Evolutionary conservation across 1,140 invertebrate species (phyloP).

Genomic region (Tetramorium simillimum): DNA sequence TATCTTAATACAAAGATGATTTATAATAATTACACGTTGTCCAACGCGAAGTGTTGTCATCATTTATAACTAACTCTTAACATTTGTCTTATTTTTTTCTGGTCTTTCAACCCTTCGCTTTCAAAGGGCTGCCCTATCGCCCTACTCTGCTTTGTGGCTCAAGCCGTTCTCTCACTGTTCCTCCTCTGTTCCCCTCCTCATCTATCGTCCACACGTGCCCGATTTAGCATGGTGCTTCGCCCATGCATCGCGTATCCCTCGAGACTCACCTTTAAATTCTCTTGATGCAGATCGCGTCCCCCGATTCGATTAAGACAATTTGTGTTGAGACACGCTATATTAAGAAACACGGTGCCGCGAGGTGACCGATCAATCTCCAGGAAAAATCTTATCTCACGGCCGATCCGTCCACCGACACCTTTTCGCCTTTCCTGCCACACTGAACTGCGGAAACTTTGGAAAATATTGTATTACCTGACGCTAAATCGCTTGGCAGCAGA

Average conservation of each 20-base stretch:
- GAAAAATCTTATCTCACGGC: slow-evolving; percentile 70
- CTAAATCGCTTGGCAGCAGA: slow-evolving; percentile 59
- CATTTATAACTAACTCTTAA: not conserved
- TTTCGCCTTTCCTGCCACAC: slow-evolving; percentile 28
- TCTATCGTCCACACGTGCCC: slow-evolving; percentile 62
- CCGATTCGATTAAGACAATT: slow-evolving; percentile 69
- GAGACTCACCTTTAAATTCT: slow-evolving; percentile 35
- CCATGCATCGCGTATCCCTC: slow-evolving; percentile 60
- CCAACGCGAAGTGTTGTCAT: not conserved
- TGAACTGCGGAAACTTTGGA: slow-evolving; percentile 58
- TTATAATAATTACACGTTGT: slow-evolving; percentile 18
- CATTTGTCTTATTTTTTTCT: slow-evolving; percentile 10
- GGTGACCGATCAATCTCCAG: slow-evolving; percentile 69
- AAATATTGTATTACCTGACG: slow-evolving; percentile 73
- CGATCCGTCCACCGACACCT: slow-evolving; percentile 72
- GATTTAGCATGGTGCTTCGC: slow-evolving; percentile 73
- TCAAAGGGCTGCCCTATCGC: slow-evolving; percentile 35
- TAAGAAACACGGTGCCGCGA: slow-evolving; percentile 36
- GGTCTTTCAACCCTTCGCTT: slow-evolving; percentile 52
- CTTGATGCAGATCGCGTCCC: slow-evolving; percentile 24
- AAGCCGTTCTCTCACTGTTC: slow-evolving; percentile 28
- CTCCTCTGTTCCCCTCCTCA: slow-evolving; percentile 27
- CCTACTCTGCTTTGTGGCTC: slow-evolving; percentile 57
- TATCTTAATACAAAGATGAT: slow-evolving; percentile 11
- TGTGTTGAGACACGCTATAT: slow-evolving; percentile 52